Percentiles rank a stretch among this genome's conserved stretches.
phyloP scores from a whole-genome alignment of 2,113 vertebrate genomes.

The Asarcornis scutulata region DNA sequence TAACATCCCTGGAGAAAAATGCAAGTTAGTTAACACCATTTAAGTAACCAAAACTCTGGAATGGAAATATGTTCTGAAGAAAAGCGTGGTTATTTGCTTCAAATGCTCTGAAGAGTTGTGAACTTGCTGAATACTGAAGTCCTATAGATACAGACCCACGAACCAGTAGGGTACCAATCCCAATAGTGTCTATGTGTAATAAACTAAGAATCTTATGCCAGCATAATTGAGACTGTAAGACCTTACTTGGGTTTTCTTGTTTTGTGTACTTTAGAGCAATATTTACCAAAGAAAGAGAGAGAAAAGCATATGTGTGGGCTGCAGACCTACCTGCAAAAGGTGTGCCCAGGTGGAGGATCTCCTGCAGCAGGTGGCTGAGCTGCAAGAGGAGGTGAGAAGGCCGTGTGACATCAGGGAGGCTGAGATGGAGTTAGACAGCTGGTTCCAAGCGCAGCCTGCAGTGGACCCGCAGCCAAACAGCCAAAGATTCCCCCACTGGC shows the following conservation, averaged over 20 bases:
- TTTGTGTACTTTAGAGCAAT: neutral
- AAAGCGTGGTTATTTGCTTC: constrained; percentile 15
- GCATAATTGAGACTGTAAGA: neutral
- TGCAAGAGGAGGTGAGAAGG: no score
- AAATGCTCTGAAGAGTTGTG: neutral
- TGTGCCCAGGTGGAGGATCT: no score
- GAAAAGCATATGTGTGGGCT: neutral
- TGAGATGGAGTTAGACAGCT: no score
- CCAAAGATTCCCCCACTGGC: no score
- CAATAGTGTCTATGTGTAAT: neutral
- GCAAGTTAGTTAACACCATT: neutral
- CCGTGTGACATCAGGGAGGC: no score
- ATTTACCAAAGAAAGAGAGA: neutral
- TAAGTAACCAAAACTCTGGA: constrained; percentile 27
- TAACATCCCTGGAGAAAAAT: constrained; percentile 20
- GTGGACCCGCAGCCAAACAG: no score
- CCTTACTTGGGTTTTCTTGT: neutral
- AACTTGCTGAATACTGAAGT: neutral
- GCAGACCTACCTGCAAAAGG: neutral
- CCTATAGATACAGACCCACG: neutral
- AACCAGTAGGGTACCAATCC: neutral
- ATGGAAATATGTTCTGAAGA: constrained; percentile 1
- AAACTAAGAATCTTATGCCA: constrained; percentile 1
- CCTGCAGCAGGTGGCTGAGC: no score
- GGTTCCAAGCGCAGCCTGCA: no score